These are phyloP conservation scores for Dioctria rufipes DNA, from an alignment of 2,888 invertebrate species.

Conservation along the genomic window DNA sequence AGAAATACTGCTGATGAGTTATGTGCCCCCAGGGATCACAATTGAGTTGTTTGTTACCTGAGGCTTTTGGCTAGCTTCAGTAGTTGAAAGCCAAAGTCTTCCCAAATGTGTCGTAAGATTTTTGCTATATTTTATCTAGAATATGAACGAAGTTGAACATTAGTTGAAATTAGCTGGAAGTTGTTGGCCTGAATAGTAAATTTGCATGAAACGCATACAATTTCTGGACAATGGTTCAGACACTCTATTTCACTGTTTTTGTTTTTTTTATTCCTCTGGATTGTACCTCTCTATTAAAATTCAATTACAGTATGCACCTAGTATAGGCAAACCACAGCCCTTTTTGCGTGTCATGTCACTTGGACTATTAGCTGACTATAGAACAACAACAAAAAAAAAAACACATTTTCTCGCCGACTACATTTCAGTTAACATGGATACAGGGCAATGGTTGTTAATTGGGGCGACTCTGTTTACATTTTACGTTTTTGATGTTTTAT, in stretches of 20 bases:
- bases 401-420: background rate
- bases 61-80: conserved; percentile 7
- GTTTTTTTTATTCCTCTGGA: background rate
- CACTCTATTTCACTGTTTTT: background rate
- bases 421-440: background rate
- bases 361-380: background rate
- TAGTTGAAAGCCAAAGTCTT: too few relatives aligned
- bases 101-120: too few relatives aligned
- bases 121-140: background rate
- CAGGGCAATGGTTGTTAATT: background rate
- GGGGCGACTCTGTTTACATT: conserved; percentile 24
- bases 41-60: conserved; percentile 36
- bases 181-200: background rate
- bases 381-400: conserved; percentile 1
- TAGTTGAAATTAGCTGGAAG: conserved; percentile 10
- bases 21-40: conserved; percentile 21
- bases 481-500: conserved; percentile 30
- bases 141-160: background rate
- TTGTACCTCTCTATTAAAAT: conserved; percentile 28
- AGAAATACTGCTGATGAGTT: conserved; percentile 37
- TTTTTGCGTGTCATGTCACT: conserved; percentile 8
- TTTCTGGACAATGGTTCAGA: background rate
- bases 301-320: conserved; percentile 8
- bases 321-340: background rate
- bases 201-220: conserved; percentile 19